Base-by-base conservation (phyloP, 2,797 vertebrate genomes). In the Sardinella longiceps region DNA sequence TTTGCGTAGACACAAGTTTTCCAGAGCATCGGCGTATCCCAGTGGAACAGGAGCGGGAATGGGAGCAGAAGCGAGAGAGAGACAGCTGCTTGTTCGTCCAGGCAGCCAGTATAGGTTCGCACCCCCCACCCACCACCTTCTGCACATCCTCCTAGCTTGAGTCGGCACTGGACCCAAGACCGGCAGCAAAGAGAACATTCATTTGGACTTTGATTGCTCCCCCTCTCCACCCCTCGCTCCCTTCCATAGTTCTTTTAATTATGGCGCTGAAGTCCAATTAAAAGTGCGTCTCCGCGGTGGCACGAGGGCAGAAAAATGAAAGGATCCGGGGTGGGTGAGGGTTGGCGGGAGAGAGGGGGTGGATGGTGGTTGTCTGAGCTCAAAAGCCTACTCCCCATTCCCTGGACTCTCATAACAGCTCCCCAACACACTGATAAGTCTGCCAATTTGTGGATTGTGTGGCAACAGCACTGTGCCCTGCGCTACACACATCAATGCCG, bases 251-350 rank as follows among this genome's bases (percentile, higher is more conserved):
- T 28, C 15, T 81, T 85, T 89, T 90, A 90, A 91, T 89, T 89
- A 91, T 84, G 85, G 85, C 63, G 82, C 80, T 81, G 70, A 87
- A 86, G 30, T 85, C 66, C 82, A 85, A 90, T 90, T 91, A 87
- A 70, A 84, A 86, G 81, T 85, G 81, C 39, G 83, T 83, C 82
- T 87, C 30, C 33, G 66, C 70, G 82, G 80, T 80, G 58, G n/a
- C 85, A 87, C 82, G 80, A 56, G 66, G 85, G 84, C 80, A 43
- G 74, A 15, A 58, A 58, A 63, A 87, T 87, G 53, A 88, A 84
- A 87, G 51, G 33, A 70, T 63, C n/a, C n/a, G 30, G 25, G 60
- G 28, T 28, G 63, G 9, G 30, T 14, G 70, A 9, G 15, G 18
- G 70, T 23, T 43, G 33, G 33, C 1, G 70, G 33, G 37, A 12